Evolutionary conservation across 1,140 invertebrate species (phyloP).

Genomic region (Potamilus streckersoni): DNA sequence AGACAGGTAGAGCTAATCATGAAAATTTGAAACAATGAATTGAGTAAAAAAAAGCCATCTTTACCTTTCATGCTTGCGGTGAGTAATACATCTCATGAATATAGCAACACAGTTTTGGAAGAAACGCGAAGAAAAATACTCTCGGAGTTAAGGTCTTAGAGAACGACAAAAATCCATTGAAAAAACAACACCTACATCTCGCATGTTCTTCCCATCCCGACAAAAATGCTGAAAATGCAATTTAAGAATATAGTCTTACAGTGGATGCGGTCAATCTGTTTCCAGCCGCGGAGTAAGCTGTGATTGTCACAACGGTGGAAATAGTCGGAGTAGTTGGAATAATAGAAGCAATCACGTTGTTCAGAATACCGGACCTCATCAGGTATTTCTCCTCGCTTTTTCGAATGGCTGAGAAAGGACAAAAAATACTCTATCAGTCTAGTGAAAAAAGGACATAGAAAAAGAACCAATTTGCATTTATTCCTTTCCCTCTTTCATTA

Average conservation of each 20-base stretch:
- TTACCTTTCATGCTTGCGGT: too few relatives aligned
- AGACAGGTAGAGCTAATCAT: too few relatives aligned
- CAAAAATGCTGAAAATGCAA: background rate
- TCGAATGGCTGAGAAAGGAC: conserved; percentile 69
- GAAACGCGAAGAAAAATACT: too few relatives aligned
- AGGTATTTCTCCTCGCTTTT: conserved; percentile 72
- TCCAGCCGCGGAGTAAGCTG: conserved; percentile 72
- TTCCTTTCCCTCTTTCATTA: background rate
- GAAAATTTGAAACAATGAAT: too few relatives aligned
- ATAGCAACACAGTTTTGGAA: too few relatives aligned
- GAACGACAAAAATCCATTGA: background rate
- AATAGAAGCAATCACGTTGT: conserved; percentile 74
- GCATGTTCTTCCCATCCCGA: background rate
- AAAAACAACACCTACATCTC: background rate
- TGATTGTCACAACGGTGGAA: conserved; percentile 74
- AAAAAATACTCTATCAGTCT: background rate
- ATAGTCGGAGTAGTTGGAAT: conserved; percentile 75
- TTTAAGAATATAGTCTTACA: conserved; percentile 65
- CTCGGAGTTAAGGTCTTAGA: background rate
- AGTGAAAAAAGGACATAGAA: background rate
- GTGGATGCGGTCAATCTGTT: conserved; percentile 73
- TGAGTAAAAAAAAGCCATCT: too few relatives aligned
- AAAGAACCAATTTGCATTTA: background rate
- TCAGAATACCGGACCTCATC: conserved; percentile 71
- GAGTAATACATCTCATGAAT: too few relatives aligned